phyloP scores from a whole-genome alignment of 1,140 invertebrate species.

The Heliconius hermathena region DNA sequence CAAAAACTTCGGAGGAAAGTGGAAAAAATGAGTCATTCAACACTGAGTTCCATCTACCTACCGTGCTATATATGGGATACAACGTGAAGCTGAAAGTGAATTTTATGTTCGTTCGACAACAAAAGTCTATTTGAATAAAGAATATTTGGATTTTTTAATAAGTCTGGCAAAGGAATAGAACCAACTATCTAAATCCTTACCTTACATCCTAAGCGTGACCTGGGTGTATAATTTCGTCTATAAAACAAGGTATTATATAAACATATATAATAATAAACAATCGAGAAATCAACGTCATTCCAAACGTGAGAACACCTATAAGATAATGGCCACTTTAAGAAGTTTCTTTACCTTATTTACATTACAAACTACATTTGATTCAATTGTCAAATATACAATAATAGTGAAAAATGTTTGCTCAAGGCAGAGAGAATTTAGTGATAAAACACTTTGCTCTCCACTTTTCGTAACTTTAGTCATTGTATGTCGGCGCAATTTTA shows the following conservation, averaged over 20 bases:
- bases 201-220: background rate
- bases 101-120: too few species aligned
- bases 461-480: background rate
- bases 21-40: too few species aligned
- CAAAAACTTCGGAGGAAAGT: too few species aligned
- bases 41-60: too few species aligned
- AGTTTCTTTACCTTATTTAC: background rate
- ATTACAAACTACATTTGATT: slow-evolving; percentile 14
- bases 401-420: background rate
- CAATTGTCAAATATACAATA: background rate
- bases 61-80: too few species aligned
- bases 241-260: background rate
- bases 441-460: background rate
- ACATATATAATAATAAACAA: background rate
- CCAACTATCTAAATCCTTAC: background rate
- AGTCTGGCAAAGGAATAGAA: background rate
- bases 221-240: background rate
- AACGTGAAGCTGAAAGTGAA: too few species aligned
- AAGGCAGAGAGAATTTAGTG: background rate
- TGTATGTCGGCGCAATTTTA: too few species aligned
- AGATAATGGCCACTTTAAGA: background rate
- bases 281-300: slow-evolving; percentile 1
- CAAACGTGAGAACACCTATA: slow-evolving; percentile 4
- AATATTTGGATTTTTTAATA: background rate
- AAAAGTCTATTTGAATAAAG: background rate